phyloP scores from a whole-genome alignment of 2,113 vertebrate species.

The Callipepla californica region DNA sequence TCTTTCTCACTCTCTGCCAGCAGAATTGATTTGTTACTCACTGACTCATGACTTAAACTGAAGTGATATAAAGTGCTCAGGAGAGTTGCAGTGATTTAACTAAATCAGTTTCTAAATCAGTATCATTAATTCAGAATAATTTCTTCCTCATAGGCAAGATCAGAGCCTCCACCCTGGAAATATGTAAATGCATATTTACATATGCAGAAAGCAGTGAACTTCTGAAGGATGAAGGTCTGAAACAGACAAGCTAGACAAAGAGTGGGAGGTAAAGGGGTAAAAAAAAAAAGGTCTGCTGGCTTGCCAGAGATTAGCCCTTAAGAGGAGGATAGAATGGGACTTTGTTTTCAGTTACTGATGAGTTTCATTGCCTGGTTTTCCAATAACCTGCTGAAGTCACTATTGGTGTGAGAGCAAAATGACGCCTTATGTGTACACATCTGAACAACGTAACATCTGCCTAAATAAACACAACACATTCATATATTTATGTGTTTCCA shows the following conservation, averaged over 20 bases:
- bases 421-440: neutral
- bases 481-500: neutral
- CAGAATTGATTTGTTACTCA: slow-evolving; percentile 55
- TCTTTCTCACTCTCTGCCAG: slow-evolving; percentile 32
- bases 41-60: slow-evolving; percentile 40
- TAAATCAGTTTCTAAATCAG: slow-evolving; percentile 15
- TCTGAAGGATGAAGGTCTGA: neutral
- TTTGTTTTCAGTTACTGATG: neutral
- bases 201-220: neutral
- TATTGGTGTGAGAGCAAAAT: neutral
- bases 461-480: neutral
- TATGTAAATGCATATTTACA: neutral
- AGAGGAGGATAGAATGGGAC: neutral
- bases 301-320: neutral
- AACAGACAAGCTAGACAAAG: neutral
- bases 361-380: neutral
- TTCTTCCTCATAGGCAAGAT: neutral
- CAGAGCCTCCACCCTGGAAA: neutral
- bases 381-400: neutral
- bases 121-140: neutral
- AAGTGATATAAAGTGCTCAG: slow-evolving; percentile 3
- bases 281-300: neutral
- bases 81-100: slow-evolving; percentile 20
- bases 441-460: neutral
- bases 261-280: neutral